Conservation (phyloP, 2,888 invertebrate species). For the Caenorhabditis afra region DNA sequence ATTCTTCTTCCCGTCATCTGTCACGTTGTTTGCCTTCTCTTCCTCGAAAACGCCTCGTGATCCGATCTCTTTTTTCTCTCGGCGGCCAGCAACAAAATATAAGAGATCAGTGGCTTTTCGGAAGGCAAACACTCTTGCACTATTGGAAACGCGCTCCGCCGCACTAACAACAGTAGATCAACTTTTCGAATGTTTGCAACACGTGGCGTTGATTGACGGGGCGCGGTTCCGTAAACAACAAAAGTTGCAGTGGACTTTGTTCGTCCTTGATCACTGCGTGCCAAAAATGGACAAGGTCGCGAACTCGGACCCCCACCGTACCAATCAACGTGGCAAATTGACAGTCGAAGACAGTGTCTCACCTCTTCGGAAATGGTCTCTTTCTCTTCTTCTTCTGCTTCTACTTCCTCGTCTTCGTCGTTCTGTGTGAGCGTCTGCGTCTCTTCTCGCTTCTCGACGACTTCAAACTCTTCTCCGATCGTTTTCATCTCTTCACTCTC, state of each 20-base stretch:
- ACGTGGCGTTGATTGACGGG: too few relatives aligned
- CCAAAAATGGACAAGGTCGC: too few relatives aligned
- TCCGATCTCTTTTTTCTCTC: neutral
- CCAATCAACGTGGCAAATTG: too few relatives aligned
- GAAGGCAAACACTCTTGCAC: too few relatives aligned
- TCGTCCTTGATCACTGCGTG: too few relatives aligned
- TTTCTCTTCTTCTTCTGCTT: neutral
- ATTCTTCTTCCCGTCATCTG: neutral
- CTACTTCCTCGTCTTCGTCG: neutral
- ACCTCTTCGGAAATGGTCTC: constrained; percentile 15
- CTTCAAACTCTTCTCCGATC: constrained; percentile 48
- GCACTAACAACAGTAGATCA: too few relatives aligned
- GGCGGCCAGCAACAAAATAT: neutral
- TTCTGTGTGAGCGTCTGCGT: constrained; percentile 7
- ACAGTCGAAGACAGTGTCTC: too few relatives aligned
- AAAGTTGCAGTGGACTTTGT: too few relatives aligned
- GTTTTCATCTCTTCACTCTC: constrained; percentile 15
- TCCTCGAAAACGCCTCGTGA: neutral
- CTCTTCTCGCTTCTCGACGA: constrained; percentile 8
- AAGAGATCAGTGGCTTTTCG: neutral
- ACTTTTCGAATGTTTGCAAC: constrained; percentile 1
- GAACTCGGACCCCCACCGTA: too few relatives aligned
- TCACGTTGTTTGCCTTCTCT: constrained; percentile 19
- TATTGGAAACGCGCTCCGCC: too few relatives aligned
- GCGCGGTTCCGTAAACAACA: too few relatives aligned